Percentiles rank a stretch among this genome's conserved stretches.
Evolutionary conservation across 2,113 vertebrate species (phyloP).

Genomic region (Bujurquina vittata): DNA sequence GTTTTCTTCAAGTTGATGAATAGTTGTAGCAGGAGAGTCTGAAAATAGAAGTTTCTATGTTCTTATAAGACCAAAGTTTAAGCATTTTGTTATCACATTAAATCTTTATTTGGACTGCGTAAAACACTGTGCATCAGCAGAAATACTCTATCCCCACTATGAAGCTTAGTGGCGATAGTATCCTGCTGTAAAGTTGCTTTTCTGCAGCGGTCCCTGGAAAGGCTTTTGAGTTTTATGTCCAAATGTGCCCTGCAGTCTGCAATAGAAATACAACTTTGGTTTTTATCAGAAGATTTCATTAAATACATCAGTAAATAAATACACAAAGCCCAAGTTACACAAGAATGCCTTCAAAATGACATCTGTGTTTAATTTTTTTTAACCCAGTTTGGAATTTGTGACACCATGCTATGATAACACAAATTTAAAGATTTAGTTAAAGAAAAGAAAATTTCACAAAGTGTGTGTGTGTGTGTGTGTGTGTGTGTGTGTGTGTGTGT

Average conservation of each 20-base stretch:
- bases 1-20: background rate
- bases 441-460: background rate
- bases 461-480: too few species aligned
- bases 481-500: too few species aligned
- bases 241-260: background rate
- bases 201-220: background rate
- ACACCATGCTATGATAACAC: background rate
- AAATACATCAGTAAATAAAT: background rate
- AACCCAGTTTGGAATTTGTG: background rate
- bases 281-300: background rate
- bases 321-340: background rate
- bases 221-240: background rate
- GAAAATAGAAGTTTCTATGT: background rate
- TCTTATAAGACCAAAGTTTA: background rate
- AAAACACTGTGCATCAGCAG: background rate
- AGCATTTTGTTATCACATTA: background rate
- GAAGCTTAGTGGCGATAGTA: too few species aligned
- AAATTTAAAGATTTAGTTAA: background rate
- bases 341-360: background rate
- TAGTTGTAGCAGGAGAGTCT: too few species aligned
- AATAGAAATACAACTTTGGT: background rate
- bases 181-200: background rate
- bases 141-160: background rate
- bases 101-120: background rate
- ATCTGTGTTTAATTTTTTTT: background rate